Evolutionary conservation across 2,113 vertebrate species (phyloP).

Genomic region (Rhabdornis inornatus): DNA sequence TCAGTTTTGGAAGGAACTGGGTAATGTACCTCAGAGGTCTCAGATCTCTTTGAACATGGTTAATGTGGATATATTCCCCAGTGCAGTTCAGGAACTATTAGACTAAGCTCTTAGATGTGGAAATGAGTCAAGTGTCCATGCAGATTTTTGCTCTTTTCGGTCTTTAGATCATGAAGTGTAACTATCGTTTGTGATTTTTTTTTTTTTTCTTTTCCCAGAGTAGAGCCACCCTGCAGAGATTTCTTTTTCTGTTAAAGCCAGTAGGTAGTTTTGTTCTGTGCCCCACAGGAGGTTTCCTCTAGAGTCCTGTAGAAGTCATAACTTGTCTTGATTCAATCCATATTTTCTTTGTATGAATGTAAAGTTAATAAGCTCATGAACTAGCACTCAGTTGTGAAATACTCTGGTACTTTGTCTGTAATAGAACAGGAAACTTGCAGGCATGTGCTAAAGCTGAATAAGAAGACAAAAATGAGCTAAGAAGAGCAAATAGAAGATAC

Average conservation of each 20-base stretch:
- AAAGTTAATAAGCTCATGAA: not conserved
- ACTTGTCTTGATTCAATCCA: not conserved
- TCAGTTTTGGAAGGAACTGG: not conserved
- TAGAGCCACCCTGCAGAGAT: not conserved
- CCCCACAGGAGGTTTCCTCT: not conserved
- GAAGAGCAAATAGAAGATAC: not conserved
- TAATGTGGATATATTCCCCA: not conserved
- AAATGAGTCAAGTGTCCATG: constrained; percentile 39
- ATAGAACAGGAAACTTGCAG: not conserved
- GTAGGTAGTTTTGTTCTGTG: constrained; percentile 1
- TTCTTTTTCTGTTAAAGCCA: not conserved
- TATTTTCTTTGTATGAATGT: not conserved
- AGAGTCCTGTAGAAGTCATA: not conserved
- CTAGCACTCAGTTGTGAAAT: not conserved
- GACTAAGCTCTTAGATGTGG: constrained; percentile 12
- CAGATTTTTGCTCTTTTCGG: constrained; percentile 21
- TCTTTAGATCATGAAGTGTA: not conserved
- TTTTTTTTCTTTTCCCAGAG: not conserved
- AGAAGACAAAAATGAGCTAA: not conserved
- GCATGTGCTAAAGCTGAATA: not conserved
- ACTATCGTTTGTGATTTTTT: not conserved
- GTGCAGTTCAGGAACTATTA: not conserved
- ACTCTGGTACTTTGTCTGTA: not conserved
- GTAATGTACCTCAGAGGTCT: not conserved
- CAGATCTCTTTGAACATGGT: not conserved